phyloP scores from a whole-genome alignment of 1,140 invertebrate genomes.

The Chironomus striatipennis region DNA sequence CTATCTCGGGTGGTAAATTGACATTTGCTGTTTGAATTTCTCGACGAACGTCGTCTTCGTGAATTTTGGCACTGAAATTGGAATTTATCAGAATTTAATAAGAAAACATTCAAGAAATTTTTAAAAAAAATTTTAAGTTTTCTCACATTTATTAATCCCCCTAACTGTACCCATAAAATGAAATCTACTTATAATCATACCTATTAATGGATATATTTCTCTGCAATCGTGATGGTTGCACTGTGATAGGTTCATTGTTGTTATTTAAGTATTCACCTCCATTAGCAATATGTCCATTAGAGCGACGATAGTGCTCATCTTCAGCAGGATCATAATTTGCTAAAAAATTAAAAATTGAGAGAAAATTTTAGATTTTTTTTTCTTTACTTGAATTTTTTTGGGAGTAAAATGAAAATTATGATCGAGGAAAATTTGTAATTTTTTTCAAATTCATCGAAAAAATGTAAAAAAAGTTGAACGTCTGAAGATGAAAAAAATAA shows the following conservation, averaged over 20 bases:
- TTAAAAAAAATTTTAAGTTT: slow-evolving; percentile 25
- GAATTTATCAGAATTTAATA: too few relatives aligned
- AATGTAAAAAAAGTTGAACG: too few relatives aligned
- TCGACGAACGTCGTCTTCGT: slow-evolving; percentile 38
- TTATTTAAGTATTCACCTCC: slow-evolving; percentile 33
- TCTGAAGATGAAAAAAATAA: too few relatives aligned
- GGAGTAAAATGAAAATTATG: too few relatives aligned
- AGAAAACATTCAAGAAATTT: too few relatives aligned
- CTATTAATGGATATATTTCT: slow-evolving; percentile 26
- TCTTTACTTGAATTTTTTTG: too few relatives aligned
- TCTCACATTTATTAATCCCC: slow-evolving; percentile 21
- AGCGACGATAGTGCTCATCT: slow-evolving; percentile 35
- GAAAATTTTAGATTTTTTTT: slow-evolving; percentile 9
- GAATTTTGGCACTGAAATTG: slow-evolving; percentile 33
- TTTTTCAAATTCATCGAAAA: too few relatives aligned
- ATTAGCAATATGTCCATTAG: slow-evolving; percentile 35
- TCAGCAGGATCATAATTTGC: slow-evolving; percentile 41
- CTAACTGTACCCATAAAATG: too few relatives aligned
- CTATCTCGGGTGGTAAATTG: slow-evolving; percentile 37
- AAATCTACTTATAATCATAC: not conserved
- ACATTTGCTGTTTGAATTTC: slow-evolving; percentile 39
- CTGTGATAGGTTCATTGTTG: slow-evolving; percentile 35
- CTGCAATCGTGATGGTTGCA: slow-evolving; percentile 35
- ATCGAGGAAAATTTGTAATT: too few relatives aligned
- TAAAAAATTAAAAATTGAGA: slow-evolving; percentile 26